Conservation (phyloP, 1,140 invertebrate species). For the Cheumatopsyche charites region DNA sequence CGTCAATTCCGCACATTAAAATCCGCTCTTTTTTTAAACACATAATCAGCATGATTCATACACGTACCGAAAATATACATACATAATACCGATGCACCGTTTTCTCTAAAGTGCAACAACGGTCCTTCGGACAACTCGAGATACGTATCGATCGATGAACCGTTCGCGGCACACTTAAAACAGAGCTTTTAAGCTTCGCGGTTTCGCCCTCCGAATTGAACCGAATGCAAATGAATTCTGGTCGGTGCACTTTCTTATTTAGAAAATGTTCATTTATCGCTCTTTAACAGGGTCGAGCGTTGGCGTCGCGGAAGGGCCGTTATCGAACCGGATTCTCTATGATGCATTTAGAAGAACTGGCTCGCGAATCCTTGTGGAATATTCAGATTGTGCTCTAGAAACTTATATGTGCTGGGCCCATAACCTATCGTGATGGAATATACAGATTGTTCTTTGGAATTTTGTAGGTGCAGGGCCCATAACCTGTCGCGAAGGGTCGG, state of each 20-base stretch:
- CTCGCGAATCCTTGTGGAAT: neutral
- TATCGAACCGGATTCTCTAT: constrained; percentile 9
- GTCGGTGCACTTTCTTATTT: too few species aligned
- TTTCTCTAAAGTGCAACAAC: constrained; percentile 13
- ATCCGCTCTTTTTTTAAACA: too few species aligned
- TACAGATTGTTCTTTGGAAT: too few species aligned
- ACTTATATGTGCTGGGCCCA: too few species aligned
- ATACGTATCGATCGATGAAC: constrained; percentile 29
- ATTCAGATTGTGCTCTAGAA: too few species aligned
- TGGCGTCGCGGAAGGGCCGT: constrained; percentile 15
- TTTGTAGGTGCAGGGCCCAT: too few species aligned
- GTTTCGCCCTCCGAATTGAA: too few species aligned
- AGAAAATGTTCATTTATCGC: neutral
- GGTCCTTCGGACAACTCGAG: constrained; percentile 9
- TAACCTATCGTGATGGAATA: too few species aligned
- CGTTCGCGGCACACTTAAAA: constrained; percentile 28
- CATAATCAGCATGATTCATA: neutral
- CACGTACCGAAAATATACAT: neutral
- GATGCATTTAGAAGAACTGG: neutral
- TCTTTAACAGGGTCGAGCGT: neutral
- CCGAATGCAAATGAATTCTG: too few species aligned
- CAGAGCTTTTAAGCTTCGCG: too few species aligned
- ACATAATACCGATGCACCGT: constrained; percentile 1
- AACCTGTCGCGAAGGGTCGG: too few species aligned
- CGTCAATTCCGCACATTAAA: too few species aligned